Percentiles rank a stretch among this genome's conserved stretches.
Conservation (phyloP, 1,140 invertebrate species). For the Meteorus sp. region DNA sequence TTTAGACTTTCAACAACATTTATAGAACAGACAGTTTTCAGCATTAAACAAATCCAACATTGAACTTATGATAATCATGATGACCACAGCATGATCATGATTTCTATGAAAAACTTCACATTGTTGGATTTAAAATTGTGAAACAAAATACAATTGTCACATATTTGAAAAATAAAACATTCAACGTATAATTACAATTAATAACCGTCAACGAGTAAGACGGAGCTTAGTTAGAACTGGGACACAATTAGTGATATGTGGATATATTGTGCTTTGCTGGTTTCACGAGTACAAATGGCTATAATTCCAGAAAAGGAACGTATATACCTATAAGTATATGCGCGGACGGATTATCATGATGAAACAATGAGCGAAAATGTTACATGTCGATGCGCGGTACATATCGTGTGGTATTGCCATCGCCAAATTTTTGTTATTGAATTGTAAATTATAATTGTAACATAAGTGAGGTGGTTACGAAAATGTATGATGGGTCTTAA, state of each 20-base stretch:
- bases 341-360: constrained; percentile 1
- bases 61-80: no score
- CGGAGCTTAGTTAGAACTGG: constrained; percentile 33
- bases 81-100: no score
- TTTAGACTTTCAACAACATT: no score
- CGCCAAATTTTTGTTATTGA: no score
- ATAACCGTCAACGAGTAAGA: constrained; percentile 19
- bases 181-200: constrained; percentile 13
- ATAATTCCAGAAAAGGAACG: constrained; percentile 22
- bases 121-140: background rate
- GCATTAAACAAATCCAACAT: no score
- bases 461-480: no score
- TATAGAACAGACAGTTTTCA: no score
- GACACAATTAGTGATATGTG: constrained; percentile 33
- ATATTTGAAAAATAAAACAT: background rate
- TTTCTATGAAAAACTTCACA: no score
- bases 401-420: no score
- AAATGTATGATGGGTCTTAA: no score
- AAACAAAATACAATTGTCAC: background rate
- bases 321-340: background rate
- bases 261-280: constrained; percentile 25
- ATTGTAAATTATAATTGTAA: no score
- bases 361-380: constrained; percentile 18
- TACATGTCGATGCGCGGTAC: no score
- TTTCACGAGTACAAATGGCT: constrained; percentile 29